Evolutionary conservation across 2,113 vertebrate genomes (phyloP), one percentile per base, ranked within the genome.

Genomic region (Prinia subflava): DNA sequence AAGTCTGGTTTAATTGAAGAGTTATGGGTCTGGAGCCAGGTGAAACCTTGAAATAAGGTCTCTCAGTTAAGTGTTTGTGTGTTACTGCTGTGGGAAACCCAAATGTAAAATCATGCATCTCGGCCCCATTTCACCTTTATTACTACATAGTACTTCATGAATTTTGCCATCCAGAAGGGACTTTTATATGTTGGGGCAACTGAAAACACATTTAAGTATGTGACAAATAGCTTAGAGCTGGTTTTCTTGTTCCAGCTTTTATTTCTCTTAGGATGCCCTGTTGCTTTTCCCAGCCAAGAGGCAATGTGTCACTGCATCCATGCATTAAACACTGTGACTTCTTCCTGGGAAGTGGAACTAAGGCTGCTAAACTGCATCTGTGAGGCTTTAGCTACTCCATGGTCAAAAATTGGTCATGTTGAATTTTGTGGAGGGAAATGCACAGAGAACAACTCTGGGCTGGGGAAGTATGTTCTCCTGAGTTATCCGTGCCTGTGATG

Each of bases 271-370:
- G 47, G 56, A 13, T 87, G 21, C 11, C 35, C 13, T 63, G 11
- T 49, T 87, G 46, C 18, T 87, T 18, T 92, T 83, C 41, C 23
- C 10, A 91, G 35, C 56, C 4, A 5, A 70, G 33, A 89, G 33
- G 39, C 27, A 81, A 5, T 60, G n/a, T 2, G 2, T 47, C 71
- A 27, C 47, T 81, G 21, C 55, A 35, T 65, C 35, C 11, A 9
- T 2, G 0, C 0, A 0, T 39, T 12, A 16, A 30, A 27, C 15
- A 3, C 19, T 56, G 2, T 6, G 9, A 15, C 13, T 82, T 22
- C 1, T 75, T 92, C 33, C 33, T 11, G 13, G 50, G 52, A 81
- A 41, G 39, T n/a, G 28, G 28, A 89, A 55, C 30, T 64, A 35
- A 31, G 3, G 5, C 50, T 62, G 30, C 33, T 42, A 10, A 77